Evolutionary conservation across 2,888 invertebrate species (phyloP).

Genomic region (Apocheima hispidaria): DNA sequence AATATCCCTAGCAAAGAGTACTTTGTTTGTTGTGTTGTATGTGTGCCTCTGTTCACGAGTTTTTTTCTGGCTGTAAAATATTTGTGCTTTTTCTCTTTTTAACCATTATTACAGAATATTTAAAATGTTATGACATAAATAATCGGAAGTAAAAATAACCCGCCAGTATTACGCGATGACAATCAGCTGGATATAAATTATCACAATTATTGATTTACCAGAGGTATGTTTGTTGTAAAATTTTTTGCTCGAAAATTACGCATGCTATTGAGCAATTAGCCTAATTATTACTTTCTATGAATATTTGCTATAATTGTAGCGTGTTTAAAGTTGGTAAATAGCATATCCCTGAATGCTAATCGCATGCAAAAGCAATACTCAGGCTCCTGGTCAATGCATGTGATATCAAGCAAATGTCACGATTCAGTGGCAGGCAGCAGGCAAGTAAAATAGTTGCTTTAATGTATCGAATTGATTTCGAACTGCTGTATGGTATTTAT

Average conservation of each 20-base stretch:
- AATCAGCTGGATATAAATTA: neutral
- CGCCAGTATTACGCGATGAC: constrained; percentile 1
- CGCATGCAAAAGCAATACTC: neutral
- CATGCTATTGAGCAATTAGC: constrained; percentile 5
- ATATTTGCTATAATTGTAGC: constrained; percentile 16
- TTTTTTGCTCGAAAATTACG: constrained; percentile 19
- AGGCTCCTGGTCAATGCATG: neutral
- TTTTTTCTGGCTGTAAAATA: neutral
- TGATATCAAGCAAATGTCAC: neutral
- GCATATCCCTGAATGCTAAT: neutral
- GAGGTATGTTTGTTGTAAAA: constrained; percentile 32
- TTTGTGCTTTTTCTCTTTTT: neutral
- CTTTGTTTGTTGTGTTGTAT: neutral
- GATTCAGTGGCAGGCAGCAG: neutral
- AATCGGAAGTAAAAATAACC: neutral
- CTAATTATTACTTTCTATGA: neutral
- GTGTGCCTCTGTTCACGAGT: neutral
- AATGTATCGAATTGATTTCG: constrained; percentile 19
- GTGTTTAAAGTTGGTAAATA: constrained; percentile 11
- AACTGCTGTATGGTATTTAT: constrained; percentile 15
- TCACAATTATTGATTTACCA: constrained; percentile 31
- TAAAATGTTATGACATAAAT: constrained; percentile 12
- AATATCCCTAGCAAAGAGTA: no score
- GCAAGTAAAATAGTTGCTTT: constrained; percentile 4
- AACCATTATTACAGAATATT: neutral